Base-by-base conservation (phyloP, 1,140 invertebrate genomes). In the Nomia melanderi region DNA sequence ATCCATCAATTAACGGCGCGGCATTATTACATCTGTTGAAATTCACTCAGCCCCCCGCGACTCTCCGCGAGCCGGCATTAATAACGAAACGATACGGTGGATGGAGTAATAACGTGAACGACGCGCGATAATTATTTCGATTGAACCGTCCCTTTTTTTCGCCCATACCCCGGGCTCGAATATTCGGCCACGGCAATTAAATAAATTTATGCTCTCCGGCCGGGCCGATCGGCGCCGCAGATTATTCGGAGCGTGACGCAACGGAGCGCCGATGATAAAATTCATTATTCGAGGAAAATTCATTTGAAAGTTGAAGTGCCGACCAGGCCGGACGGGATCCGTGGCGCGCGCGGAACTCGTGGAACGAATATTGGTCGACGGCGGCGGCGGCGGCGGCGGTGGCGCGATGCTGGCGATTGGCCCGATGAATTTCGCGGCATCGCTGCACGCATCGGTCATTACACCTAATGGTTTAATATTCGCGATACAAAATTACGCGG, bases 391-490 rank as follows among this genome's bases (percentile, higher is more conserved):
- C 8, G 11, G 36, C 8, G 36, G 5, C 8, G 5, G 36, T 11
- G 36, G 36, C 5, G 36, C 36, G 41, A 39, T 14, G 41, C 3
- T 12, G 11, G 12, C 80, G 80, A 82, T 82, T 82, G 69, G 81
- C 66, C 47, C 73, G 81, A 81, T 81, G 79, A 82, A 82, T 82
- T 82, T 77, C 75, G 74, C 50, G 67, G 74, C 27, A 67, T 82
- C 76, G 70, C 20, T 25, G 54, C 39, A 9, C 66, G 65, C 73
- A 71, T 59, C 72, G 82, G 67, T 79, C 82, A 75, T 79, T 84
- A 83, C 78, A 83, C 50, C 77, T 84, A 84, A 83, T 79, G 82
- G 82, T 79, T 84, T 83, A 83, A 84, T 84, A 84, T 83, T 83
- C 77, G 66, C 71, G 72, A 83, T 78, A 83, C 71, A 83, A 84